Base-by-base conservation (phyloP, 2,797 vertebrate genomes). In the Buceros bicornis region DNA sequence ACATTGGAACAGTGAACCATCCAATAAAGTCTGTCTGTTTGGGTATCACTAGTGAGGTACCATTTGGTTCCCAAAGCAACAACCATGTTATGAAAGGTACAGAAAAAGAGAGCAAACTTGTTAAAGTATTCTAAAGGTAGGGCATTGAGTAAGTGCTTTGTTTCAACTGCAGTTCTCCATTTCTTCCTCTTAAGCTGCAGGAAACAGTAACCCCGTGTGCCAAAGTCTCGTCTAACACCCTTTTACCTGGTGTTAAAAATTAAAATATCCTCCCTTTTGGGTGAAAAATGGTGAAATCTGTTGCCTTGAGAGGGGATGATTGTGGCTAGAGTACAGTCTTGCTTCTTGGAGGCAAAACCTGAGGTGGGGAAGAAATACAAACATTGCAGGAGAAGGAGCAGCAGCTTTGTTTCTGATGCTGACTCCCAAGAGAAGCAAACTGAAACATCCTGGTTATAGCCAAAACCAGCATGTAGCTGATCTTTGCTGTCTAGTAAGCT, bases 21-120 rank as follows among this genome's bases (percentile, higher is more conserved):
- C 82, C 61, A 69, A 33, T 94, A 29, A 62, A 84, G 58, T 93
- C 58, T 13, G 37, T 83, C 48, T 67, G 28, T 79, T 24, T 45
- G 79, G 62, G 67, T 45, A 40, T 47, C 70, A 9, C 0, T 0
- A 85, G 40, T 60, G 53, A 65, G 80, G 48, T 86, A 35, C n/a
- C 25, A 28, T 69, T 94, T 79, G 54, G 69, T 94, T 40, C 86
- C 83, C 90, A 77, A 84, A 43, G 79, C 85, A 95, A 84, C 86
- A 89, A 66, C 25, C 58, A 35, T 8, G 0, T 60, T 72, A 33
- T 0, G 6, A 42, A 93, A 90, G 51, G 77, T 57, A 26, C 53
- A 86, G 73, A 47, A 18, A 69, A 86, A 72, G 31, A 22, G 58
- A 83, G 45, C 43, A 81, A 70, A 74, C 10, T 40, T 66, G 18